Evolutionary conservation across 2,888 invertebrate genomes (phyloP).

Genomic region (Drosophila borealis): DNA sequence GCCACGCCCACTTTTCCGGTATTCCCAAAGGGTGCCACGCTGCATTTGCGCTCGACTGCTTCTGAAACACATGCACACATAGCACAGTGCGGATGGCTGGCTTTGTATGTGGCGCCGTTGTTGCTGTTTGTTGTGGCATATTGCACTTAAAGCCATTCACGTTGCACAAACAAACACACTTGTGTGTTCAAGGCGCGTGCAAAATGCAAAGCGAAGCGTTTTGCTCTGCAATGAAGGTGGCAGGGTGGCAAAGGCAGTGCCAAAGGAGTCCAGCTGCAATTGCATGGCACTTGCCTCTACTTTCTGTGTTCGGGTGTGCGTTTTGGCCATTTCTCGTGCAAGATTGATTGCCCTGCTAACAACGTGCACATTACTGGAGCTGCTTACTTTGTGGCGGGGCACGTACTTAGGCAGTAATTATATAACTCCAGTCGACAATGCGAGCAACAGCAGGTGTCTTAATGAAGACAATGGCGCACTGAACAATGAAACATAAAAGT

Average conservation of each 20-base stretch:
- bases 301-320: conserved; percentile 3
- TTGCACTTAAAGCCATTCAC: conserved; percentile 75
- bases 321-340: conserved; percentile 44
- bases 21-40: conserved; percentile 13
- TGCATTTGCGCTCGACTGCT: conserved; percentile 60
- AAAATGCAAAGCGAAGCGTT: conserved; percentile 44
- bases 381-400: conserved; percentile 15
- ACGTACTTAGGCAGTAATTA: conserved; percentile 38
- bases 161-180: conserved; percentile 69
- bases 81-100: conserved; percentile 8
- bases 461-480: conserved; percentile 34
- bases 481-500: conserved; percentile 28
- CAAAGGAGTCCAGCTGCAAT: conserved; percentile 25
- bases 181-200: conserved; percentile 59
- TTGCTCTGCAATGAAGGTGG: conserved; percentile 7
- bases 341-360: conserved; percentile 60
- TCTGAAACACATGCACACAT: conserved; percentile 51
- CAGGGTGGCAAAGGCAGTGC: conserved; percentile 1
- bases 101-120: conserved; percentile 42
- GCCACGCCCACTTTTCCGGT: conserved; percentile 31
- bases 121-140: conserved; percentile 60
- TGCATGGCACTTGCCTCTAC: conserved; percentile 22
- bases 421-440: conserved; percentile 10
- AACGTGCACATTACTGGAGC: conserved; percentile 26
- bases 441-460: conserved; percentile 14